Conservation (phyloP, 2,113 vertebrate species). For the Nycticorax nycticorax region DNA sequence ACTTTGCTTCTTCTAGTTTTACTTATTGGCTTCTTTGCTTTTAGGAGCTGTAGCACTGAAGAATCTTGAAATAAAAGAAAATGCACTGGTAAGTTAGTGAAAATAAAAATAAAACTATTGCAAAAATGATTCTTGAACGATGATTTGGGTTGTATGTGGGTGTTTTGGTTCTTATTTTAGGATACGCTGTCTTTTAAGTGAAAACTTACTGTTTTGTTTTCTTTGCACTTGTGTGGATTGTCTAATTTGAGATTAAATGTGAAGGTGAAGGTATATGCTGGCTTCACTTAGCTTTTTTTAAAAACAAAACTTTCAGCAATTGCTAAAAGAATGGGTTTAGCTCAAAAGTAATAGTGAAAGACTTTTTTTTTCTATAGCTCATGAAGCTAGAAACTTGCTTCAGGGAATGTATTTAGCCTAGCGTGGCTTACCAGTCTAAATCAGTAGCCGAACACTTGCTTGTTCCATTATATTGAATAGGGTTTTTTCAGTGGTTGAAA, state of each 20-base stretch:
- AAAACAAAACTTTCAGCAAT: neutral
- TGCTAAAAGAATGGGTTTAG: neutral
- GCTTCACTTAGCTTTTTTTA: neutral
- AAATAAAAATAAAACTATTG: neutral
- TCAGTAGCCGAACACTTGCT: neutral
- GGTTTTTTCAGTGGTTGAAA: neutral
- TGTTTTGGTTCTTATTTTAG: neutral
- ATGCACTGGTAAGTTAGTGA: conserved; percentile 89
- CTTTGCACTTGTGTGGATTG: neutral
- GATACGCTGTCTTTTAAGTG: neutral
- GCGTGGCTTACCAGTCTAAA: neutral
- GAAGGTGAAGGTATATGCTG: neutral
- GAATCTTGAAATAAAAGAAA: conserved; percentile 97
- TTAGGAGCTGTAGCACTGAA: conserved; percentile 88
- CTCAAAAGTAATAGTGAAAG: neutral
- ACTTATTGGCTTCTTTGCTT: neutral
- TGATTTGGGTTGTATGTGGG: neutral
- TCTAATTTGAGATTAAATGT: neutral
- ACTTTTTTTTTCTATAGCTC: neutral
- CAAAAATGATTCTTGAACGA: neutral
- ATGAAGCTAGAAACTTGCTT: neutral
- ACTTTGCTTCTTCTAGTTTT: neutral
- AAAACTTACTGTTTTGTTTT: neutral
- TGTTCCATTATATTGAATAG: neutral
- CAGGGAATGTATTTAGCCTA: neutral